Percentiles rank a stretch among this genome's conserved stretches.
These are phyloP conservation scores for Anastatus disparis DNA, from an alignment of 1,140 invertebrate species.

Conservation along the genomic window DNA sequence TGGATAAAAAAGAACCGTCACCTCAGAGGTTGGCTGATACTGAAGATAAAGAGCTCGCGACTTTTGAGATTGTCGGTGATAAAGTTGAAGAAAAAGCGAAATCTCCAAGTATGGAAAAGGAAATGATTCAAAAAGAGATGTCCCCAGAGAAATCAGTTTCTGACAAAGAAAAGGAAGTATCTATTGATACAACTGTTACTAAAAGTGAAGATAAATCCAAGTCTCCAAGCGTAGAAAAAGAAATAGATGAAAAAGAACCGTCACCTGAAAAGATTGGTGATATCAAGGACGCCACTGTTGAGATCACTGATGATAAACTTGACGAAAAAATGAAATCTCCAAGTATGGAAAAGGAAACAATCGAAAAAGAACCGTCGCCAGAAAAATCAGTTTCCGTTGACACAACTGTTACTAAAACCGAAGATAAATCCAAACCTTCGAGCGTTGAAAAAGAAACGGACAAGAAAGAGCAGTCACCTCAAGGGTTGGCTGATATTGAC, in stretches of 20 bases:
- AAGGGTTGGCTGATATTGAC: not conserved
- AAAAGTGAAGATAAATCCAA: conserved; percentile 7
- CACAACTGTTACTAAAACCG: not conserved
- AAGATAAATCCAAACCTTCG: not conserved
- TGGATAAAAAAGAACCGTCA: not conserved
- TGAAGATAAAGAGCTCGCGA: not conserved
- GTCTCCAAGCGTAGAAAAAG: conserved; percentile 31
- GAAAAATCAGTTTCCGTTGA: not conserved
- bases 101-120: conserved; percentile 21
- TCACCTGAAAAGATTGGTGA: not conserved
- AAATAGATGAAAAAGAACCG: not conserved
- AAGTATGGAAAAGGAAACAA: conserved; percentile 9
- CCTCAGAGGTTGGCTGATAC: not conserved
- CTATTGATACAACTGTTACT: not conserved
- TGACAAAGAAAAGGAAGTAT: not conserved
- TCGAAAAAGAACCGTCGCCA: conserved; percentile 11
- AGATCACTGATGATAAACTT: not conserved
- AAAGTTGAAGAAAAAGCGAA: conserved; percentile 7
- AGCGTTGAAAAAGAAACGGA: not conserved
- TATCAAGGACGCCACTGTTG: too few species aligned
- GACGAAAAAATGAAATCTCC: conserved; percentile 7
- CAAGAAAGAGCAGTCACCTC: not conserved
- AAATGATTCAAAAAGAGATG: conserved; percentile 6
- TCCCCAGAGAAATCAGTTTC: not conserved
- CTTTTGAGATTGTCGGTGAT: too few species aligned